Base-by-base conservation (phyloP, 2,113 vertebrate species). In the Scomber colias region DNA sequence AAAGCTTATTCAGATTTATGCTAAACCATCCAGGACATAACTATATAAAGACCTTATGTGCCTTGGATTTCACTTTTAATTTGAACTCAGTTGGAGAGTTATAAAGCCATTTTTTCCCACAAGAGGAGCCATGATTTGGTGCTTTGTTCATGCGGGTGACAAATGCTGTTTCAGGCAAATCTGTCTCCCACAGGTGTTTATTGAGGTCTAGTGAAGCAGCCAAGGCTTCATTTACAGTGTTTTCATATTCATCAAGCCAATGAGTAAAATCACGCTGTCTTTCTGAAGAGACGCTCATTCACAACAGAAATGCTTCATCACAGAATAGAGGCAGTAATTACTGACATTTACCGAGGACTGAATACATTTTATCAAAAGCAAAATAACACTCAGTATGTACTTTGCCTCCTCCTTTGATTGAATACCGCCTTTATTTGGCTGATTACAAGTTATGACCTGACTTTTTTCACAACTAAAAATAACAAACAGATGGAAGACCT, bases 211-310 rank as follows among this genome's bases (percentile, higher is more conserved):
- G 44, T 49, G 55, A 4, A 17, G 62, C 66, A 76, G 79, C 57
- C 68, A 61, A 70, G 17, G 30, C 14, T 19, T 48, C 44, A 81
- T 74, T 71, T 13, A 24, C 48, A 21, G 13, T 46, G 61, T 81
- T 85, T 80, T 75, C 61, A 24, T 84, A 69, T 77, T 81, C 40
- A 81, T 67, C 65, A 59, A 44, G 44, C 35, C 64, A 35, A 14
- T 11, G 15, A 66, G 69, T 44, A 7, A 71, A 66, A 50, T 76
- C 64, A 63, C 11, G 19, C 46, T 21, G 30, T 57, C 71, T 60
- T 53, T 65, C 40, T 21, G 45, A 50, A 64, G 53, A 56, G 77
- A 51, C 44, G 49, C 13, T 49, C 40, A 65, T 74, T 71, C 31
- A 62, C 8, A 30, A 48, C 3, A 64, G 64, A 71, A 49, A 40